Evolutionary conservation across 2,797 vertebrate genomes (phyloP).

Genomic region (Kryptopterus vitreolus): DNA sequence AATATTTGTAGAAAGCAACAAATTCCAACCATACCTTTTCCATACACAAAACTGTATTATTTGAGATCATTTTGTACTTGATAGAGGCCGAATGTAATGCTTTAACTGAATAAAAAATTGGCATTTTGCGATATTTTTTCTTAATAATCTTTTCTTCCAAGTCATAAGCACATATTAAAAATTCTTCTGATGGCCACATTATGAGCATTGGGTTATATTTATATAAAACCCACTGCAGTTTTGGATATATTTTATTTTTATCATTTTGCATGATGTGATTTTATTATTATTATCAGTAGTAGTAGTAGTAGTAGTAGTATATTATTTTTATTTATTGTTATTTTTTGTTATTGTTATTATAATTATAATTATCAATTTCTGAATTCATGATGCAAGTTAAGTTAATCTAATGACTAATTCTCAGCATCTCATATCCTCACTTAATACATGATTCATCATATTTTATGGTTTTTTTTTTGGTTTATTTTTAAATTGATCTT

Average conservation of each 20-base stretch:
- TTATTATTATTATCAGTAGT: not conserved
- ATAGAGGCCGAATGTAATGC: not conserved
- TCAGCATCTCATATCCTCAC: not conserved
- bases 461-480: not conserved
- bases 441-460: not conserved
- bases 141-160: not conserved
- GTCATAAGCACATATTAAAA: not conserved
- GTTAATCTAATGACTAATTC: not conserved
- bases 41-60: not conserved
- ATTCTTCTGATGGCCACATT: slow-evolving; percentile 4
- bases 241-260: not conserved
- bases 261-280: not conserved
- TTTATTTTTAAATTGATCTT: not conserved
- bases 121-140: too few relatives aligned
- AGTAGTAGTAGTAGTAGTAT: too few relatives aligned
- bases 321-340: not conserved
- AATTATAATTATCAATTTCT: too few relatives aligned
- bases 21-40: not conserved
- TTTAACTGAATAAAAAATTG: not conserved
- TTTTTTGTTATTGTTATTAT: too few relatives aligned
- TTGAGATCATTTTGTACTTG: not conserved
- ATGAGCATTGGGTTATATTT: not conserved
- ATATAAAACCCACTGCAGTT: not conserved
- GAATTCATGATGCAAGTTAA: not conserved
- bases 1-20: not conserved